Percentiles rank a stretch among this genome's conserved stretches.
phyloP scores from a whole-genome alignment of 2,888 invertebrate species.

The Phymatocera aterrima region DNA sequence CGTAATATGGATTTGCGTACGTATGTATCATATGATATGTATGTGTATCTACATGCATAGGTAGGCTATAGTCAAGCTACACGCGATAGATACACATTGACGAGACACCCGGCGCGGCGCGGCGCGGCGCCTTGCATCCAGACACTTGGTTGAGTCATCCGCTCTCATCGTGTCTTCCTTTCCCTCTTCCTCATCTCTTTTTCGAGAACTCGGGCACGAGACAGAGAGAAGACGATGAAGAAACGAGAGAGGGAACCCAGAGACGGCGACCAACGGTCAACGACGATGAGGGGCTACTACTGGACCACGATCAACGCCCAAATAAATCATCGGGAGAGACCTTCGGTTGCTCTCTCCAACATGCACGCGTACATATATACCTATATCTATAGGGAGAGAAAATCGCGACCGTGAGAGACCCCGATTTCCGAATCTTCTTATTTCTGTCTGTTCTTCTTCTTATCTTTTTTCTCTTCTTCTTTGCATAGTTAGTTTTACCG shows the following conservation, averaged over 20 bases:
- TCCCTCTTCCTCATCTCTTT: conserved; percentile 4
- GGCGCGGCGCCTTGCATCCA: conserved; percentile 38
- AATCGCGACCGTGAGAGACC: neutral
- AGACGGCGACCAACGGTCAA: neutral
- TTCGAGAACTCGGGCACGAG: conserved; percentile 14
- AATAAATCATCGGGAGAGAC: conserved; percentile 24
- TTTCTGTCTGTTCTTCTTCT: neutral
- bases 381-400: neutral
- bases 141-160: conserved; percentile 39
- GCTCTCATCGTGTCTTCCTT: neutral
- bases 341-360: neutral
- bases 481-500: neutral
- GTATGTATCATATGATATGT: no score
- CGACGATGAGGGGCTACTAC: conserved; percentile 11
- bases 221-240: conserved; percentile 42
- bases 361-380: neutral
- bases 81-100: conserved; percentile 25
- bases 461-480: neutral
- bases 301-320: conserved; percentile 27
- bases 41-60: no score
- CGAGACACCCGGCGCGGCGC: conserved; percentile 43
- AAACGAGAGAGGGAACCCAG: neutral
- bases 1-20: no score
- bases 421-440: neutral
- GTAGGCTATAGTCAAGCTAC: neutral